These are phyloP conservation scores for Ferrisia virgata DNA, from an alignment of 2,888 invertebrate species.

Conservation along the genomic window DNA sequence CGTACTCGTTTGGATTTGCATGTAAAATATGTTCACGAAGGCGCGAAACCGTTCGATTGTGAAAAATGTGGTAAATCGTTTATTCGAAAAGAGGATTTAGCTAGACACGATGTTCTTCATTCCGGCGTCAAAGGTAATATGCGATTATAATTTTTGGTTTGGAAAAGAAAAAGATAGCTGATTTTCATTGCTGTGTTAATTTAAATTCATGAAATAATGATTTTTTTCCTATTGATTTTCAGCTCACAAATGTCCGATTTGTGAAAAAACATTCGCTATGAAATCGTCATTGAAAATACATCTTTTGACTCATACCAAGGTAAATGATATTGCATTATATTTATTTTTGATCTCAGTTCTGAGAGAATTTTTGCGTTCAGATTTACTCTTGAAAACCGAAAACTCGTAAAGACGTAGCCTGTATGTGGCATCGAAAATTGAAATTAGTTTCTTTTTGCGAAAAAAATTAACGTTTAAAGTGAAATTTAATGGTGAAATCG, in stretches of 20 bases:
- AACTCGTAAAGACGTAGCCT: neutral
- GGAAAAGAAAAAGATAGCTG: too few relatives aligned
- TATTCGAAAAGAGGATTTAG: slow-evolving; percentile 62
- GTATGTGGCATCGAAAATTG: too few relatives aligned
- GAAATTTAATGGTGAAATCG: too few relatives aligned
- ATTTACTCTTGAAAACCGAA: neutral
- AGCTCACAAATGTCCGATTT: slow-evolving; percentile 55
- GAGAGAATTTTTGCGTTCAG: neutral
- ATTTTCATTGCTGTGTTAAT: neutral
- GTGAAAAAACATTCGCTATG: slow-evolving; percentile 66
- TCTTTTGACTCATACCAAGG: slow-evolving; percentile 64
- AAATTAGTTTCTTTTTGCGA: too few relatives aligned
- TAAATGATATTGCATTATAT: slow-evolving; percentile 36
- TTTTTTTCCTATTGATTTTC: slow-evolving; percentile 35
- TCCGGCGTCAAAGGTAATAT: slow-evolving; percentile 58
- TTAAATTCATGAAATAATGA: too few relatives aligned
- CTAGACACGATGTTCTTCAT: slow-evolving; percentile 60
- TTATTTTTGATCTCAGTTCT: too few relatives aligned
- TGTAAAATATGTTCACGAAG: slow-evolving; percentile 64
- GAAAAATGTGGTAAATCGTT: slow-evolving; percentile 60
- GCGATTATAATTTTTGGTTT: neutral
- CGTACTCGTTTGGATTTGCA: slow-evolving; percentile 56
- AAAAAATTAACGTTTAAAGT: too few relatives aligned
- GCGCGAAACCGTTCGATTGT: slow-evolving; percentile 61
- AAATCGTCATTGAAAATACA: slow-evolving; percentile 70